phyloP scores from a whole-genome alignment of 2,888 invertebrate species.

The Erebia epiphron region DNA sequence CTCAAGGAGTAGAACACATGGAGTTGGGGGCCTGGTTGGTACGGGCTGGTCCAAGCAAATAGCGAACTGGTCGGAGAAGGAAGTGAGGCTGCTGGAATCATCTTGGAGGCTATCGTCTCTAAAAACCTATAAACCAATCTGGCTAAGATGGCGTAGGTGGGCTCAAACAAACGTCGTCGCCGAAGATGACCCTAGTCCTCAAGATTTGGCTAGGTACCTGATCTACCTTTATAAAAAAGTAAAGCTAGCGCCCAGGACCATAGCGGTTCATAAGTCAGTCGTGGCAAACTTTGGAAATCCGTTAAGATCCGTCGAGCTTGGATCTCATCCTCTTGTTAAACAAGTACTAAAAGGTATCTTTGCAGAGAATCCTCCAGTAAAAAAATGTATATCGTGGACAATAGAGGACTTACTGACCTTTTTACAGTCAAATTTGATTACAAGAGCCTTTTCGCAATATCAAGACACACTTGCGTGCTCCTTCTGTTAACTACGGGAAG shows the following conservation, averaged over 20 bases:
- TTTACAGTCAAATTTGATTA: constrained; percentile 8
- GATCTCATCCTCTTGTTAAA: constrained; percentile 28
- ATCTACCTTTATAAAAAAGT: constrained; percentile 30
- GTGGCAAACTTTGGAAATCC: constrained; percentile 27
- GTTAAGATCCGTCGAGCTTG: constrained; percentile 10
- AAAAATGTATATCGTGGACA: constrained; percentile 22
- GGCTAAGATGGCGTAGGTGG: constrained; percentile 25
- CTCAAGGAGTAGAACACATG: constrained; percentile 33
- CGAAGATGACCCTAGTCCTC: not conserved
- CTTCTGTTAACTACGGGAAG: constrained; percentile 31
- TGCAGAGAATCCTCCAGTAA: constrained; percentile 17
- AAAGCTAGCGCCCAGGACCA: constrained; percentile 30
- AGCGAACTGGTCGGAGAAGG: constrained; percentile 32
- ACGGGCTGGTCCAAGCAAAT: constrained; percentile 41
- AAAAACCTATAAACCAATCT: constrained; percentile 33
- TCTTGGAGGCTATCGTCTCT: constrained; percentile 43
- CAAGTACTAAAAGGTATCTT: constrained; percentile 35
- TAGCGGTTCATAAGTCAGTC: constrained; percentile 34
- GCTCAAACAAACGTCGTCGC: constrained; percentile 13
- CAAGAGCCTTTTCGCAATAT: constrained; percentile 27
- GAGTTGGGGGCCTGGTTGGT: constrained; percentile 39
- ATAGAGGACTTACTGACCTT: constrained; percentile 17
- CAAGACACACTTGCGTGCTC: constrained; percentile 26
- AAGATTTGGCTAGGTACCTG: constrained; percentile 18
- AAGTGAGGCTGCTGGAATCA: constrained; percentile 32